A percentile compares a stretch with the other conserved stretches of the same genome.
These are phyloP conservation scores for Crotalus adamanteus DNA, from an alignment of 2,797 vertebrate genomes.

Conservation along the genomic window DNA sequence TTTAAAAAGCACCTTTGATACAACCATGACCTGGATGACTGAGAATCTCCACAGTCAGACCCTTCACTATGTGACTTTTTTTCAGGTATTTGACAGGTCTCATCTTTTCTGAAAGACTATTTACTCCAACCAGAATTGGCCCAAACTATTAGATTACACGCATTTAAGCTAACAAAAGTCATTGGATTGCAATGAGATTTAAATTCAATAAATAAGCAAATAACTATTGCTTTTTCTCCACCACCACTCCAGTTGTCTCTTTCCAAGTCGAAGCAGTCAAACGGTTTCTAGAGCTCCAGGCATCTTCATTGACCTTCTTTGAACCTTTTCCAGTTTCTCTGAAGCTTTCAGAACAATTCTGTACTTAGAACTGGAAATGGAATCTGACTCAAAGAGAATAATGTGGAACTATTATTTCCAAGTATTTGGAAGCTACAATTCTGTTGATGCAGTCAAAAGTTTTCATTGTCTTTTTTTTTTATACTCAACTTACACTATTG, in stretches of 20 bases:
- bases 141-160: too few relatives aligned
- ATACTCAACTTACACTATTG: background rate
- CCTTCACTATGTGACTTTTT: too few relatives aligned
- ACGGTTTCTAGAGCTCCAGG: background rate
- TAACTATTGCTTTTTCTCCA: background rate
- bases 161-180: too few relatives aligned
- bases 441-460: background rate
- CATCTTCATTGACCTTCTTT: background rate
- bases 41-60: too few relatives aligned
- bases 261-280: background rate
- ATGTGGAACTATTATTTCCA: background rate
- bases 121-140: too few relatives aligned
- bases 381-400: background rate
- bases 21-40: too few relatives aligned
- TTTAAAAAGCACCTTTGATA: too few relatives aligned
- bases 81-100: too few relatives aligned
- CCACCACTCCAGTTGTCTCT: background rate
- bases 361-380: background rate
- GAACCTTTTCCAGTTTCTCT: background rate
- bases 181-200: too few relatives aligned
- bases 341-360: background rate
- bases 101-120: too few relatives aligned
- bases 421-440: background rate
- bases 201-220: background rate
- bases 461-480: background rate